phyloP scores from a whole-genome alignment of 2,113 vertebrate species.

The Ceuthmochares aereus region DNA sequence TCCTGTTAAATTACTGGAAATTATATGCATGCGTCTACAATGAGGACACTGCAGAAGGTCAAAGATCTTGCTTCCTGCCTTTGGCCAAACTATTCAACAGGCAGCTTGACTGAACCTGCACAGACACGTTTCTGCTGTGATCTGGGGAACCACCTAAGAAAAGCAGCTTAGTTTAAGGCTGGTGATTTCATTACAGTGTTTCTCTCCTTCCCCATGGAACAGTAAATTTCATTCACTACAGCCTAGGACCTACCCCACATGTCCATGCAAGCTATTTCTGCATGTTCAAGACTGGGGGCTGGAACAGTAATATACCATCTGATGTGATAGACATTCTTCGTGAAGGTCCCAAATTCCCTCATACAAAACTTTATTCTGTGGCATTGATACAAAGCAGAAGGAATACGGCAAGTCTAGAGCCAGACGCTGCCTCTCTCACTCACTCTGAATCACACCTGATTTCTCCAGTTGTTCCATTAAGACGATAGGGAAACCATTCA shows the following conservation, averaged over 20 bases:
- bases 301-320: background rate
- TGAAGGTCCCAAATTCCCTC: constrained; percentile 10
- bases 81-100: constrained; percentile 66
- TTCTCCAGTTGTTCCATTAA: background rate
- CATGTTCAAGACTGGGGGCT: background rate
- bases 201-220: constrained; percentile 16
- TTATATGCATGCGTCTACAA: constrained; percentile 70
- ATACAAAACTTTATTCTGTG: constrained; percentile 20
- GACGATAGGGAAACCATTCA: background rate
- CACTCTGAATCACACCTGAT: background rate
- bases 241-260: background rate
- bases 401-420: background rate
- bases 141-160: constrained; percentile 44
- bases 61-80: constrained; percentile 70
- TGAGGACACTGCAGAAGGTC: constrained; percentile 72
- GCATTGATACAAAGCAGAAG: constrained; percentile 20
- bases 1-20: constrained; percentile 76
- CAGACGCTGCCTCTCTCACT: background rate
- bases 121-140: background rate
- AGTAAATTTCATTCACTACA: constrained; percentile 9
- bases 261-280: constrained; percentile 11
- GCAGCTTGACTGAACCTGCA: constrained; percentile 46
- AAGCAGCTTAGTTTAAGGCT: constrained; percentile 42
- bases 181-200: constrained; percentile 52
- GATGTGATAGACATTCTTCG: background rate